Conservation (phyloP, 2,113 vertebrate species). For the Mustela lutreola region DNA sequence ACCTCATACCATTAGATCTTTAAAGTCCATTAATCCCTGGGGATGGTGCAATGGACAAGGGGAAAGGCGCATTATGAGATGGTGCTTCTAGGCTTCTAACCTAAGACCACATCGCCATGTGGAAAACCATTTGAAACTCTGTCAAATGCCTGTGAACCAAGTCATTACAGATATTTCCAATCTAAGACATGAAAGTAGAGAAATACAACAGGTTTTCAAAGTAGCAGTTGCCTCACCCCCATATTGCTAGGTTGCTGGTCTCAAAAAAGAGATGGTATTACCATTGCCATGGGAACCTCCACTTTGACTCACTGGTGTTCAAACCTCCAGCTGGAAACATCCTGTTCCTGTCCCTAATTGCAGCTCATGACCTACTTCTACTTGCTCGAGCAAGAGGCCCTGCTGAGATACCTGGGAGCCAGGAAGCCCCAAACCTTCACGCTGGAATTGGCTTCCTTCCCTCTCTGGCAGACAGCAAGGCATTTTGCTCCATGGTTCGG, state of each 20-base stretch:
- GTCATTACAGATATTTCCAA: neutral
- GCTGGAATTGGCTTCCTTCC: neutral
- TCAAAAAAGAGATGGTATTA: conserved; percentile 50
- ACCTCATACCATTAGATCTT: neutral
- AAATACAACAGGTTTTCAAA: conserved; percentile 44
- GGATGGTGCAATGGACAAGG: no score
- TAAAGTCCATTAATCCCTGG: neutral
- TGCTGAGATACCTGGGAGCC: neutral
- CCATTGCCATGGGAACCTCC: conserved; percentile 69
- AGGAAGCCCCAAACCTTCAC: neutral
- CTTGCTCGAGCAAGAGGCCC: neutral
- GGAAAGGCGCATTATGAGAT: neutral
- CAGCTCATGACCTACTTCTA: conserved; percentile 56
- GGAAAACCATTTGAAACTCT: neutral
- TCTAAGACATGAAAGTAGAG: neutral
- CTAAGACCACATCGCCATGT: neutral
- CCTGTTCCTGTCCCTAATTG: conserved; percentile 5
- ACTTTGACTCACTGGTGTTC: conserved; percentile 53
- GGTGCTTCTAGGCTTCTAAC: neutral
- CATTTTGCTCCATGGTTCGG: neutral
- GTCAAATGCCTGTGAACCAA: neutral
- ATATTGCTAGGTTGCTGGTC: conserved; percentile 19
- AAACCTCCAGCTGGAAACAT: conserved; percentile 58
- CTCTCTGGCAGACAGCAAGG: neutral
- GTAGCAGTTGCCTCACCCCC: neutral